phyloP scores from a whole-genome alignment of 2,797 vertebrate genomes.

The Anolis apletophallus region DNA sequence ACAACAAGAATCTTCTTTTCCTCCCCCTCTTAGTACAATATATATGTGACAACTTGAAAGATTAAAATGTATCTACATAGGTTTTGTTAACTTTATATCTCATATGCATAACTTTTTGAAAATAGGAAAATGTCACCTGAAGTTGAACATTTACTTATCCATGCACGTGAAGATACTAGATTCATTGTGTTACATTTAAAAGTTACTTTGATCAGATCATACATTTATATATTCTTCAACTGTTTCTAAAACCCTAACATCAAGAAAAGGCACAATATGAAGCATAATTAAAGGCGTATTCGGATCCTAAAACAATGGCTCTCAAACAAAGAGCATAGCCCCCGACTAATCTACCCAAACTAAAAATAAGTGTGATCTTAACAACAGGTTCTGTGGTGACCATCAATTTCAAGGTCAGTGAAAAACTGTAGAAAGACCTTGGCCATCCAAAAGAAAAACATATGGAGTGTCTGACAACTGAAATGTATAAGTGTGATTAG shows the following conservation, averaged over 20 bases:
- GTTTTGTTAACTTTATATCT: slow-evolving; percentile 56
- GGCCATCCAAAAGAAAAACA: neutral
- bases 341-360: no score
- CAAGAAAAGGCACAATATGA: neutral
- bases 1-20: slow-evolving; percentile 1
- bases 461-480: neutral
- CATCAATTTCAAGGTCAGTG: no score
- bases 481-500: neutral
- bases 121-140: neutral
- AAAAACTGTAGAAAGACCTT: neutral
- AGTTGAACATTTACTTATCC: neutral
- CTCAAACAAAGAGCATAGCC: no score
- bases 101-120: neutral
- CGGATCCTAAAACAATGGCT: neutral
- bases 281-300: neutral
- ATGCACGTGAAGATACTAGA: neutral
- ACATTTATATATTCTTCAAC: neutral
- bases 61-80: slow-evolving; percentile 6
- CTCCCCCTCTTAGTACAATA: neutral
- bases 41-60: slow-evolving; percentile 20
- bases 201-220: neutral
- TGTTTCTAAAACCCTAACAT: neutral
- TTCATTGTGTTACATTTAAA: neutral
- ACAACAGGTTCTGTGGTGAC: no score
- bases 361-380: neutral